phyloP scores from a whole-genome alignment of 1,140 invertebrate species.

The Drosophila ananassae region DNA sequence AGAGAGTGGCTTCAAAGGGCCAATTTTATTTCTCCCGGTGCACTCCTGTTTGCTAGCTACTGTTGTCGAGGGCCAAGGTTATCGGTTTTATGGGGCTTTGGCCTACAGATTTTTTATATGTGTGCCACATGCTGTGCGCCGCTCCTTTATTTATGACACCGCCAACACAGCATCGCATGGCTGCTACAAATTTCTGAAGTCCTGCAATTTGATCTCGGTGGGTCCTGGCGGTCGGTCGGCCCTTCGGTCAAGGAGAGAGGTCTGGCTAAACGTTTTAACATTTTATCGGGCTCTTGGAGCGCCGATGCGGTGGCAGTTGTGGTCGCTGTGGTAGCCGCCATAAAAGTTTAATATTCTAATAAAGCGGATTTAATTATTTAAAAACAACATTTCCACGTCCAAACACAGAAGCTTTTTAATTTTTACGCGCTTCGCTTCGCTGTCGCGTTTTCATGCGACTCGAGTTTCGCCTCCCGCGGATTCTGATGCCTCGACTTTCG shows the following conservation, averaged over 20 bases:
- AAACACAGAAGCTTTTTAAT: constrained; percentile 57
- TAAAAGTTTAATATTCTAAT: constrained; percentile 68
- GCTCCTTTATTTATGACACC: constrained; percentile 57
- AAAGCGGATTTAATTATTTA: constrained; percentile 72
- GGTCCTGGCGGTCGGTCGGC: not conserved
- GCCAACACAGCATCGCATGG: constrained; percentile 32
- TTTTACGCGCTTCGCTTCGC: constrained; percentile 49
- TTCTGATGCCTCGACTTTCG: constrained; percentile 37
- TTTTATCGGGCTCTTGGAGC: constrained; percentile 43
- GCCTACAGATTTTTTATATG: constrained; percentile 70
- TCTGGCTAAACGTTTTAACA: constrained; percentile 58
- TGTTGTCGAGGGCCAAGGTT: constrained; percentile 63
- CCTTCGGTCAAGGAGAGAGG: constrained; percentile 26
- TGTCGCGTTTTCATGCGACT: constrained; percentile 8
- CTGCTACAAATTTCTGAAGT: constrained; percentile 43
- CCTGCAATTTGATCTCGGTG: constrained; percentile 38
- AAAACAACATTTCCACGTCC: constrained; percentile 46
- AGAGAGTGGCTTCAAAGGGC: not conserved
- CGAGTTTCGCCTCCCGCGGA: constrained; percentile 37
- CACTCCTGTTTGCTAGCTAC: constrained; percentile 15
- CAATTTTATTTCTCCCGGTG: constrained; percentile 7
- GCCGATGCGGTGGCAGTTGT: constrained; percentile 7
- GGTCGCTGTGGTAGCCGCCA: constrained; percentile 26
- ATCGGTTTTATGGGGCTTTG: constrained; percentile 74
- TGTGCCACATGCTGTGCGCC: constrained; percentile 59